Evolutionary conservation across 2,797 vertebrate genomes (phyloP), one percentile per base, ranked within the genome.

Genomic region (Manis javanica): DNA sequence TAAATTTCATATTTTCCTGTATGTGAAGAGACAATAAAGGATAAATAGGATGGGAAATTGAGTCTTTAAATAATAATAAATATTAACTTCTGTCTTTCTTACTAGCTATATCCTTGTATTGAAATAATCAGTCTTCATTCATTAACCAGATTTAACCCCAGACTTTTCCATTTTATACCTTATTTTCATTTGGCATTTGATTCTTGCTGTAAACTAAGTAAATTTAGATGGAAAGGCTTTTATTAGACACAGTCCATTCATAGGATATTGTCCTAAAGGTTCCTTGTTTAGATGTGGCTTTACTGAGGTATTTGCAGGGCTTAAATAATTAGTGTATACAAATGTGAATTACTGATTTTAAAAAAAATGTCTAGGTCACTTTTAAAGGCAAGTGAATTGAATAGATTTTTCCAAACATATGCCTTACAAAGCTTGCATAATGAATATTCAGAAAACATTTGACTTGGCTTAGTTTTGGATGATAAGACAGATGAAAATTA

Each of bases 381-480:
- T 87, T 87, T 66, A 94, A 85, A 91, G 34, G 55, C 72, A 85
- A 92, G 31, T 84, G 87, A 94, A 6, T 96, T 82, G 72, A 95
- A n/a, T 88, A 82, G 66, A 63, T 87, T 90, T 88, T 51, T 86
- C 68, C 49, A 90, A 81, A 59, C 10, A 21, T 42, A 8, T 42
- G 51, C 39, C 64, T 81, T 75, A 53, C 81, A 71, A 90, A 42
- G 42, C 55, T 53, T 96, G 23, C 57, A 72, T 90, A 69, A n/a
- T 92, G 66, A 87, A 29, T 75, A 94, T 81, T 84, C 53, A 81
- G 84, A 61, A 87, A 81, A 53, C 24, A 55, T 64, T 77, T 78
- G 59, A 55, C 39, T 39, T 87, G 37, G 39, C 53, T 77, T 87
- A 34, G 39, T 87, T 64, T 94, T 42, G 37, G 37, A 31, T 63